These are phyloP conservation scores for Ichneumon xanthorius DNA, from an alignment of 2,888 invertebrate genomes.

Conservation along the genomic window DNA sequence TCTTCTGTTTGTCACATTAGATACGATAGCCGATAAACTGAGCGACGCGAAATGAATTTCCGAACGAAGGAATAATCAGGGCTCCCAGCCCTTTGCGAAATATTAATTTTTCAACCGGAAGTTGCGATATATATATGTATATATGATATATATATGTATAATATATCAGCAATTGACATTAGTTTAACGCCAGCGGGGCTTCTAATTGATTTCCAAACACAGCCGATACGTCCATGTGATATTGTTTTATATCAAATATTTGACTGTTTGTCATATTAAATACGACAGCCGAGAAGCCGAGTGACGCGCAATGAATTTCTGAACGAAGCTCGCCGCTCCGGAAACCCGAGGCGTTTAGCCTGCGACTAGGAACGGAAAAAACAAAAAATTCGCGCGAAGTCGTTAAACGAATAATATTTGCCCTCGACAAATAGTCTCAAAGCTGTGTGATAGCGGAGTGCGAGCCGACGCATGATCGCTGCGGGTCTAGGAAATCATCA, in stretches of 20 bases:
- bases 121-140: not conserved
- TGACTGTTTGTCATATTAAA: not conserved
- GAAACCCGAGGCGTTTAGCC: not conserved
- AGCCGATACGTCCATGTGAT: not conserved
- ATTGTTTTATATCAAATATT: conserved; percentile 42
- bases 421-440: not conserved
- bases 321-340: not conserved
- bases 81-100: too few species aligned
- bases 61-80: not conserved
- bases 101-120: too few species aligned
- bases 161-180: not conserved
- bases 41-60: not conserved
- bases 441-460: not conserved
- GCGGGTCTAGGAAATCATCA: not conserved
- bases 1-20: not conserved
- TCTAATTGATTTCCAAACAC: not conserved
- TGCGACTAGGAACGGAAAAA: not conserved
- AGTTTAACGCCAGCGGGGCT: not conserved
- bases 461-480: too few species aligned
- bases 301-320: not conserved
- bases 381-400: conserved; percentile 1
- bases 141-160: not conserved
- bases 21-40: not conserved
- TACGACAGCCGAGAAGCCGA: not conserved
- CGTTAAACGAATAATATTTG: conserved; percentile 18